Percentiles rank a stretch among this genome's conserved stretches.
Evolutionary conservation across 1,140 invertebrate species (phyloP).

Genomic region (Parapsyche elsis): DNA sequence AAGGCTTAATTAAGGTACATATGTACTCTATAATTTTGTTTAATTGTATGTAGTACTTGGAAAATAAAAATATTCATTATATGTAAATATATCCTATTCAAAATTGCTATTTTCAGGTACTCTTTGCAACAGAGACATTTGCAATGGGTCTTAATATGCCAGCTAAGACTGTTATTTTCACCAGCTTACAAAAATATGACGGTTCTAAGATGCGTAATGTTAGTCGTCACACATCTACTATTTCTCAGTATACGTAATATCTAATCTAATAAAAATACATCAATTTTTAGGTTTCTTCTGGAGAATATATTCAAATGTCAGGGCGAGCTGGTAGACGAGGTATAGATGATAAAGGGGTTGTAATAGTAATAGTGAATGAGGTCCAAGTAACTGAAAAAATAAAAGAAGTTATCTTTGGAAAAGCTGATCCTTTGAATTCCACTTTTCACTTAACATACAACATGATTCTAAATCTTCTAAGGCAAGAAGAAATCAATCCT

Average conservation of each 20-base stretch:
- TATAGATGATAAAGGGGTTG: slow-evolving; percentile 97
- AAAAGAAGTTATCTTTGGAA: slow-evolving; percentile 90
- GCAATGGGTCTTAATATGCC: slow-evolving; percentile 99
- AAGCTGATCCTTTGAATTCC: slow-evolving; percentile 96
- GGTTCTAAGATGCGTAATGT: slow-evolving; percentile 93
- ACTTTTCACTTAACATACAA: slow-evolving; percentile 99
- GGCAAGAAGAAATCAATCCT: slow-evolving; percentile 99
- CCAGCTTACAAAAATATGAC: slow-evolving; percentile 96
- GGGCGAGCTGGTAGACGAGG: slow-evolving; percentile 96
- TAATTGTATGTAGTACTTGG: neutral
- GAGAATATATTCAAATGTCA: slow-evolving; percentile 99
- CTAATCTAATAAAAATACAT: neutral
- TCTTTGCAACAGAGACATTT: slow-evolving; percentile 99
- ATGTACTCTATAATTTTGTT: neutral
- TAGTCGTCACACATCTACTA: slow-evolving; percentile 59
- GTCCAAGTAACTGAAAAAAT: slow-evolving; percentile 79
- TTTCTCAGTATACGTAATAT: neutral
- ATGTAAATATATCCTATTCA: neutral
- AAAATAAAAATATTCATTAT: neutral
- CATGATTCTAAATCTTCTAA: slow-evolving; percentile 93
- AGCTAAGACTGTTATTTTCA: slow-evolving; percentile 98
- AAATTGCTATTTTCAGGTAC: slow-evolving; percentile 67
- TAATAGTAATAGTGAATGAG: slow-evolving; percentile 90
- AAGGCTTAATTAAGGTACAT: slow-evolving; percentile 81
- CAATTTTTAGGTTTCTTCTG: slow-evolving; percentile 83